Evolutionary conservation across 2,797 vertebrate species (phyloP).

Genomic region (Apogon talboti): DNA sequence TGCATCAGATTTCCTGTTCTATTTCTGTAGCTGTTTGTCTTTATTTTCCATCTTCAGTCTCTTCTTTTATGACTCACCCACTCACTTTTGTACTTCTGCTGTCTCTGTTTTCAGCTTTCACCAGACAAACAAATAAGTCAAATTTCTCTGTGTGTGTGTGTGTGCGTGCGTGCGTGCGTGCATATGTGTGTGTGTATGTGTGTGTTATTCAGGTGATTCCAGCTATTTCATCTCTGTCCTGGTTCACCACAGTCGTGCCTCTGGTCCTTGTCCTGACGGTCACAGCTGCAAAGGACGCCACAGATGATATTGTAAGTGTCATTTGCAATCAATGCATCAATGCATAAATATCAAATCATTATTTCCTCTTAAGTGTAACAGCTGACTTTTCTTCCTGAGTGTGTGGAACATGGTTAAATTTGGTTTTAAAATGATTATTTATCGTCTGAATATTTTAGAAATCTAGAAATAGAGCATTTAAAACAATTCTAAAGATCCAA

Average conservation of each 20-base stretch:
- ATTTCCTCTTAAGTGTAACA: too few relatives aligned
- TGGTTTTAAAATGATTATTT: too few relatives aligned
- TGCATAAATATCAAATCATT: too few relatives aligned
- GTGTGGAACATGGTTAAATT: too few relatives aligned
- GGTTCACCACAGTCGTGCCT: slow-evolving; percentile 95
- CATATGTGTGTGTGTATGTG: too few relatives aligned
- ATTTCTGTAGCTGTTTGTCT: background rate
- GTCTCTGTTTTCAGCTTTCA: background rate
- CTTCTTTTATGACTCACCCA: background rate
- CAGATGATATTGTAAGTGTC: slow-evolving; percentile 90
- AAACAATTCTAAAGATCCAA: too few relatives aligned
- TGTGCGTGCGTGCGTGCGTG: too few relatives aligned
- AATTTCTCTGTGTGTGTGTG: background rate
- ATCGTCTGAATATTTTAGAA: too few relatives aligned
- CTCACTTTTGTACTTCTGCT: background rate
- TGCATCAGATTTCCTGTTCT: background rate
- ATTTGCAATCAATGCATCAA: background rate
- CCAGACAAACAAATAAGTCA: too few relatives aligned
- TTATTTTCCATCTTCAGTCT: background rate
- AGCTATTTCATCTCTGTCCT: slow-evolving; percentile 91
- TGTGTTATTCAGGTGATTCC: slow-evolving; percentile 74
- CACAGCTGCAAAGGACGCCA: slow-evolving; percentile 94
- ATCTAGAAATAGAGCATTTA: too few relatives aligned
- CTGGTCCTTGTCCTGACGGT: slow-evolving; percentile 90
- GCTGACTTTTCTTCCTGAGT: too few relatives aligned